phyloP scores from a whole-genome alignment of 2,888 invertebrate species.

The Hypomecis atomaria region DNA sequence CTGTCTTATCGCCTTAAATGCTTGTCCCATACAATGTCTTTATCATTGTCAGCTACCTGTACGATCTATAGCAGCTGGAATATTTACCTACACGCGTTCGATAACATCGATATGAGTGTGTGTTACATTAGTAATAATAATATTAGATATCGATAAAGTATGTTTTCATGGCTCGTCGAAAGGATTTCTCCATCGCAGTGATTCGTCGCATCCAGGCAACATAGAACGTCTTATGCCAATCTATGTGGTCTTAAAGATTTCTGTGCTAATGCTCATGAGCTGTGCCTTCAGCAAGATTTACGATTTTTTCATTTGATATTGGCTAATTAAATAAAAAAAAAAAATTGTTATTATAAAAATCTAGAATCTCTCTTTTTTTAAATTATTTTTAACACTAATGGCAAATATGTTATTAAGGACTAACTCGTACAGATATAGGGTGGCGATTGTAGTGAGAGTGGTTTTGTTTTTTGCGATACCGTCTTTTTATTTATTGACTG shows the following conservation, averaged over 20 bases:
- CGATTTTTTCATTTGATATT: constrained; percentile 77
- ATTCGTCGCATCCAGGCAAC: constrained; percentile 43
- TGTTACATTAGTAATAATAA: constrained; percentile 59
- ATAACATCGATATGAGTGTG: constrained; percentile 59
- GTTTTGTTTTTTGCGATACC: constrained; percentile 68
- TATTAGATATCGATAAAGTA: constrained; percentile 57
- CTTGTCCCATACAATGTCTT: constrained; percentile 10
- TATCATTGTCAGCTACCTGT: constrained; percentile 41
- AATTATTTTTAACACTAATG: constrained; percentile 58
- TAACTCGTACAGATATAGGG: constrained; percentile 62
- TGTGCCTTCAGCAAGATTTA: constrained; percentile 69
- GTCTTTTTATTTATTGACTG: constrained; percentile 57
- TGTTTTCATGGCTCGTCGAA: constrained; percentile 54
- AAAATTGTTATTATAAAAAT: not conserved
- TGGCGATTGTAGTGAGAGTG: constrained; percentile 65
- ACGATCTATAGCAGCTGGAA: constrained; percentile 54
- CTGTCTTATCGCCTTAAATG: too few relatives aligned
- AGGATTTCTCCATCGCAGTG: constrained; percentile 53
- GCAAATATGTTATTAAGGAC: constrained; percentile 78
- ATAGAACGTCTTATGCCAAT: constrained; percentile 56
- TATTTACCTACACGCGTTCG: constrained; percentile 60
- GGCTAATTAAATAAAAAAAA: constrained; percentile 31
- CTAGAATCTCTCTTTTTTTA: constrained; percentile 32
- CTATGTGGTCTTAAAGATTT: constrained; percentile 43
- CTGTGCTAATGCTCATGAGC: constrained; percentile 63